Evolutionary conservation across 2,113 vertebrate genomes (phyloP).

Genomic region (Zingel zingel): DNA sequence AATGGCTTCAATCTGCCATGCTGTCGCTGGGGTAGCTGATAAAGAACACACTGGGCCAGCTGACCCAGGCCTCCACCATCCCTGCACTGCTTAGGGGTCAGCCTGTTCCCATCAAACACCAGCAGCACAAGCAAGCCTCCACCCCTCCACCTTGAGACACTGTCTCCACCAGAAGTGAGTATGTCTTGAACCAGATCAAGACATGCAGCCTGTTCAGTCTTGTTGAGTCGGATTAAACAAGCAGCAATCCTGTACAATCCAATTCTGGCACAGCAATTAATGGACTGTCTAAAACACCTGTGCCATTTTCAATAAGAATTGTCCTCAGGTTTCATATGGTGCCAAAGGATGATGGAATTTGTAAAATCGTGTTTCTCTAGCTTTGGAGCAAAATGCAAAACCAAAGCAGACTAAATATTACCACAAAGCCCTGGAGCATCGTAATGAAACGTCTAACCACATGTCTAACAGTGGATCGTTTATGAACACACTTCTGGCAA

Average conservation of each 20-base stretch:
- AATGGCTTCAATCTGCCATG: slow-evolving; percentile 91
- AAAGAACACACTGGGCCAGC: slow-evolving; percentile 86
- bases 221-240: neutral
- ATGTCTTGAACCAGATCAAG: slow-evolving; percentile 43
- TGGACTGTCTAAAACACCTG: neutral
- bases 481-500: slow-evolving; percentile 43
- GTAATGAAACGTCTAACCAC: slow-evolving; percentile 40
- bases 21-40: slow-evolving; percentile 82
- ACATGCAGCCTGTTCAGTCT: neutral
- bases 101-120: slow-evolving; percentile 87
- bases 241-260: neutral
- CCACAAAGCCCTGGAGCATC: slow-evolving; percentile 37
- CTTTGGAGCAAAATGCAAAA: slow-evolving; percentile 42
- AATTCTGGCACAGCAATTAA: neutral
- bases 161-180: slow-evolving; percentile 30
- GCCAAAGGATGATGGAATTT: slow-evolving; percentile 51
- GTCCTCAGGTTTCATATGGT: slow-evolving; percentile 24
- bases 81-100: slow-evolving; percentile 84
- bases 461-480: slow-evolving; percentile 58
- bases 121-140: slow-evolving; percentile 41
- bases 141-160: slow-evolving; percentile 60
- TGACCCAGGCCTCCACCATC: slow-evolving; percentile 81
- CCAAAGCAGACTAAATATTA: slow-evolving; percentile 46
- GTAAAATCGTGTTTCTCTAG: slow-evolving; percentile 45
- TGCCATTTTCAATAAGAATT: neutral